Evolutionary conservation across 1,140 invertebrate species (phyloP).

Genomic region (Brachionus asplanchnoidis): DNA sequence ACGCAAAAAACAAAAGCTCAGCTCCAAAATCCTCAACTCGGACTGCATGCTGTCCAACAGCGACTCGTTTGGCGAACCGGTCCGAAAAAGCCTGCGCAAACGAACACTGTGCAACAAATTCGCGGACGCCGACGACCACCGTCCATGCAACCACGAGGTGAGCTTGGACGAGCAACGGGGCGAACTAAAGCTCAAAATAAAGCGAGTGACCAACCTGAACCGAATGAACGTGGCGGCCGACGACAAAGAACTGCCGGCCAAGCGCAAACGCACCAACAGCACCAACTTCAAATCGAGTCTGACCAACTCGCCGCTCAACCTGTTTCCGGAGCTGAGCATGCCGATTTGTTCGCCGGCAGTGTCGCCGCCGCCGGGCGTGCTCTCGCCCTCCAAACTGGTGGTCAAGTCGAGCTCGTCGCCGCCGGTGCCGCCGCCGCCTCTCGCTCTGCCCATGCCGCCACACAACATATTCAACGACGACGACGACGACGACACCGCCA

Average conservation of each 20-base stretch:
- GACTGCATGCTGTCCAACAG: conserved; percentile 20
- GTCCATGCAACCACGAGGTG: neutral
- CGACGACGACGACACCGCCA: neutral
- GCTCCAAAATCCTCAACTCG: neutral
- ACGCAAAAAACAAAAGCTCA: conserved; percentile 18
- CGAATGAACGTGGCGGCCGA: neutral
- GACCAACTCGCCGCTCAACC: neutral
- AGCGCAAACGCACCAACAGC: neutral
- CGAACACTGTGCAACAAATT: neutral
- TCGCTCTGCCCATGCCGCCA: neutral
- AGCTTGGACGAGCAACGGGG: neutral
- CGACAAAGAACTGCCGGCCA: neutral
- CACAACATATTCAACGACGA: conserved; percentile 33
- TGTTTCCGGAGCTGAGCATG: conserved; percentile 13
- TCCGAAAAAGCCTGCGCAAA: neutral
- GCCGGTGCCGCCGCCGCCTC: neutral
- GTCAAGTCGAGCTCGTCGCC: neutral
- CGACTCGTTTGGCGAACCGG: neutral
- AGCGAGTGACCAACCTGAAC: neutral
- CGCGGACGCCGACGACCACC: neutral
- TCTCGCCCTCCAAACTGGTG: neutral
- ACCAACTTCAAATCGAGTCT: neutral
- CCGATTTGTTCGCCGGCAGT: neutral
- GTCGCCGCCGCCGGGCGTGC: neutral
- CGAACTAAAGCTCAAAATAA: conserved; percentile 33